These are phyloP conservation scores for Ceratoteleas bidentatus DNA, from an alignment of 1,140 invertebrate species.

Conservation along the genomic window DNA sequence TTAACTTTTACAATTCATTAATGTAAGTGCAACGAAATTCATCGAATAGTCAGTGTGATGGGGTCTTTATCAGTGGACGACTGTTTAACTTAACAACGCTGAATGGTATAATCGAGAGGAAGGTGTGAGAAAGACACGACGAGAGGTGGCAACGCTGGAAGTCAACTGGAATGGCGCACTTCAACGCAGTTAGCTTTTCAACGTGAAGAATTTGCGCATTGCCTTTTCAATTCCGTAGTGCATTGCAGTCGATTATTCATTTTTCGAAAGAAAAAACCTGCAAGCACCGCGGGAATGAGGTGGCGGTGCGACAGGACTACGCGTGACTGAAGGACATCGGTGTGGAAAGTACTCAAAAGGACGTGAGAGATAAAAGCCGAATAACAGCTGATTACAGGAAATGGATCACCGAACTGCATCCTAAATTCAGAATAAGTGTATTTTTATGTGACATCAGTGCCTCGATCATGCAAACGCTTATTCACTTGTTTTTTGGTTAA, in stretches of 20 bases:
- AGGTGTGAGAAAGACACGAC: slow-evolving; percentile 32
- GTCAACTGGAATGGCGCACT: slow-evolving; percentile 43
- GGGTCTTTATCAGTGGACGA: slow-evolving; percentile 34
- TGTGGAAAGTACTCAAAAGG: too few species aligned
- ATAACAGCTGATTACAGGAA: too few species aligned
- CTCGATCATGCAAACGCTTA: too few species aligned
- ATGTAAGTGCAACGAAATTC: slow-evolving; percentile 46
- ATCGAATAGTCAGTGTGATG: slow-evolving; percentile 39
- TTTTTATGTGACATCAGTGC: too few species aligned
- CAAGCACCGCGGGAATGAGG: slow-evolving; percentile 95
- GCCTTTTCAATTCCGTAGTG: slow-evolving; percentile 95
- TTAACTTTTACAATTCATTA: slow-evolving; percentile 48
- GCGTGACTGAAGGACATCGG: too few species aligned
- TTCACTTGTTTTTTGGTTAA: too few species aligned
- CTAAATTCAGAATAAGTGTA: too few species aligned
- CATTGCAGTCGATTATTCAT: slow-evolving; percentile 91
- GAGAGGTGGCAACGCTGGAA: slow-evolving; percentile 16
- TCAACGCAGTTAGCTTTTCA: slow-evolving; percentile 52
- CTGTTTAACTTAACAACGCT: slow-evolving; percentile 56
- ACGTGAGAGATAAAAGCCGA: too few species aligned
- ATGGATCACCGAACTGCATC: too few species aligned
- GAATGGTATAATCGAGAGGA: slow-evolving; percentile 49
- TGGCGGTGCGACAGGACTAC: slow-evolving; percentile 81
- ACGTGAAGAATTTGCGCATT: slow-evolving; percentile 73
- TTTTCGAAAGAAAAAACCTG: slow-evolving; percentile 82